These are phyloP conservation scores for Noctua pronuba DNA, from an alignment of 2,888 invertebrate species.

Conservation along the genomic window DNA sequence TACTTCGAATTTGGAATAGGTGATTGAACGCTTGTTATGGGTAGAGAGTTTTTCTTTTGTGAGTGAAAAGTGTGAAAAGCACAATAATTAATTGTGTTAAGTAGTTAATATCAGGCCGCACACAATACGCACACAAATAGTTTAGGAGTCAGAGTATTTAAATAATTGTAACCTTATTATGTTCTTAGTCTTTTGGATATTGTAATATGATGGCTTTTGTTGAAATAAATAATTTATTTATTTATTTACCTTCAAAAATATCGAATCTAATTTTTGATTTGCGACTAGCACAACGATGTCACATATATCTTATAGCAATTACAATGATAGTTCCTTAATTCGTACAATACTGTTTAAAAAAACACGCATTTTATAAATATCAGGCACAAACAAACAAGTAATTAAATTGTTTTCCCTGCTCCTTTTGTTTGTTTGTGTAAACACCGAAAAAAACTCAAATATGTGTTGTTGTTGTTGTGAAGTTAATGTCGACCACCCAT, in stretches of 20 bases:
- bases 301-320: background rate
- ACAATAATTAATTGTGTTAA: too few species aligned
- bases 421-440: too few species aligned
- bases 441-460: background rate
- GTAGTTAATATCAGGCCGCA: background rate
- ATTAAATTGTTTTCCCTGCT: too few species aligned
- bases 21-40: too few species aligned
- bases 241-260: background rate
- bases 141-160: background rate
- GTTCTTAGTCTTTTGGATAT: background rate
- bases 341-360: background rate
- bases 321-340: too few species aligned
- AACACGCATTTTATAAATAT: background rate
- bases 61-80: background rate
- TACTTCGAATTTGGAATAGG: background rate
- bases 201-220: background rate
- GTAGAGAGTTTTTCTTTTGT: background rate
- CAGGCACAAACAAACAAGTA: background rate
- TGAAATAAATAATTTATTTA: background rate
- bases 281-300: background rate
- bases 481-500: background rate
- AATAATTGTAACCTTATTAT: background rate
- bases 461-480: background rate
- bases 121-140: background rate
- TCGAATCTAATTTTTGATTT: background rate